Evolutionary conservation across 2,797 vertebrate species (phyloP).

Genomic region (Tachyglossus aculeatus): DNA sequence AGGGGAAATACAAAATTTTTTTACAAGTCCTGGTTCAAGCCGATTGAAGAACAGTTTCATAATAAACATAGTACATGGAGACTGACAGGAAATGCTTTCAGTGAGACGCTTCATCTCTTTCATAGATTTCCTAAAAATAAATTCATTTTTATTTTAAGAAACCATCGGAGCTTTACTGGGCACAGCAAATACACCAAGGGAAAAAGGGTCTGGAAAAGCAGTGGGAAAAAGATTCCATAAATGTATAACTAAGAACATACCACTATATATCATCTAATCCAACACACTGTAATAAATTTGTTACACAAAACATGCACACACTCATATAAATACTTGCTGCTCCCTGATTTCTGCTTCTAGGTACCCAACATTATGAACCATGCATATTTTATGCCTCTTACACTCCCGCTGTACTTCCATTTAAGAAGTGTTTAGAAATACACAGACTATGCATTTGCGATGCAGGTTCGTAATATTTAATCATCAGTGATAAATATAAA

Average conservation of each 20-base stretch:
- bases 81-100: constrained; percentile 58
- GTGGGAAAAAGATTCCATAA: constrained; percentile 14
- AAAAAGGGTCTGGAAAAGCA: constrained; percentile 8
- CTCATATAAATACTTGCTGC: too few relatives aligned
- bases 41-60: constrained; percentile 61
- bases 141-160: constrained; percentile 66
- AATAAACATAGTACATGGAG: constrained; percentile 61
- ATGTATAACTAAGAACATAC: not conserved
- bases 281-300: not conserved
- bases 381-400: too few relatives aligned
- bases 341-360: too few relatives aligned
- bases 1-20: not conserved
- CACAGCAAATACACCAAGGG: not conserved
- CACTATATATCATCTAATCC: not conserved
- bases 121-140: constrained; percentile 53
- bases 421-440: too few relatives aligned
- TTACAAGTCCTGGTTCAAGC: constrained; percentile 49
- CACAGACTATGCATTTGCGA: too few relatives aligned
- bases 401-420: too few relatives aligned
- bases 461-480: too few relatives aligned
- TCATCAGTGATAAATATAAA: too few relatives aligned
- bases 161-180: constrained; percentile 14
- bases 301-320: not conserved
- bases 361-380: too few relatives aligned
- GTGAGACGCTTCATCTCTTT: constrained; percentile 53